A percentile compares a stretch with the other conserved stretches of the same genome.
Evolutionary conservation across 30 jellyfish, hydroid and myxozoan genomes (phyloP).

Genomic region (Catostylus mosaicus): DNA sequence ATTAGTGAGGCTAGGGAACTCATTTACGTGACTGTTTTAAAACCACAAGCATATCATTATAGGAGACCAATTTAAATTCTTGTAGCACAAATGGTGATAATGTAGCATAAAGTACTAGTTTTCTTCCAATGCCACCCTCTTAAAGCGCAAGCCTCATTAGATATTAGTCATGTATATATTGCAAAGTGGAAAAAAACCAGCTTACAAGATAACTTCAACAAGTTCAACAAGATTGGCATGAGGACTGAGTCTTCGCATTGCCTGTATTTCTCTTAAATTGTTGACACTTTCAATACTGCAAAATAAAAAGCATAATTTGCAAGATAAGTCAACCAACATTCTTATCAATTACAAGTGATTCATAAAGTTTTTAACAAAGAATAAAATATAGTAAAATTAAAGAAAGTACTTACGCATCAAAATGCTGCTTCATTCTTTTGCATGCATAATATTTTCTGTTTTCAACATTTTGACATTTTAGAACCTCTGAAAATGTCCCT

Average conservation of each 20-base stretch:
- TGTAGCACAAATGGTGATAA: not conserved
- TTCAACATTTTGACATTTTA: slow-evolving; percentile 84
- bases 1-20: no score
- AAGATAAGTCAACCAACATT: no score
- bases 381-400: no score
- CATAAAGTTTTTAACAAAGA: no score
- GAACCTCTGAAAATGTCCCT: slow-evolving; percentile 91
- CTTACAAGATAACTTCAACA: slow-evolving; percentile 88
- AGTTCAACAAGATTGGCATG: slow-evolving; percentile 88
- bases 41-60: no score
- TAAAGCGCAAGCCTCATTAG: no score
- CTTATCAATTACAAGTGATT: no score
- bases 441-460: slow-evolving; percentile 86
- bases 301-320: not conserved
- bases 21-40: no score
- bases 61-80: not conserved
- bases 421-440: slow-evolving; percentile 90
- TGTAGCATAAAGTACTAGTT: no score
- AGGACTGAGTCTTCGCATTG: slow-evolving; percentile 90
- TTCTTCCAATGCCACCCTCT: no score
- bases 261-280: slow-evolving; percentile 87
- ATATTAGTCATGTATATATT: no score
- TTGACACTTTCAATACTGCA: slow-evolving; percentile 80
- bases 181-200: no score
- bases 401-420: slow-evolving; percentile 67